phyloP scores from a whole-genome alignment of 2,888 invertebrate genomes.

The Drosophila recens region DNA sequence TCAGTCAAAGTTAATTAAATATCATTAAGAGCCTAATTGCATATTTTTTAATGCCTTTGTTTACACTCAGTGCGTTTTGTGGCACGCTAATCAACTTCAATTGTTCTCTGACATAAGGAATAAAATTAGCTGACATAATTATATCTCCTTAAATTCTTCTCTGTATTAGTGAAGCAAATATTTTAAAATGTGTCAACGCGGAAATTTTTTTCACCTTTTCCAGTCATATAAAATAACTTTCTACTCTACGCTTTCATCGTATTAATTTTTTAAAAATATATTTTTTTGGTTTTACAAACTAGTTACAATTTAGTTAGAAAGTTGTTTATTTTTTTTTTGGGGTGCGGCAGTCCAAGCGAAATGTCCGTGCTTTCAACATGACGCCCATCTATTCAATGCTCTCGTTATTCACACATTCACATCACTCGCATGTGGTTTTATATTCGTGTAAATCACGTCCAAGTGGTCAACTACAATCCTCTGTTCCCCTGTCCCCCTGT shows the following conservation, averaged over 20 bases:
- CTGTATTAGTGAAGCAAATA: too few species aligned
- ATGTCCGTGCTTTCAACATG: slow-evolving; percentile 15
- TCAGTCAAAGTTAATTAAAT: slow-evolving; percentile 22
- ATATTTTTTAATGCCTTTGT: background rate
- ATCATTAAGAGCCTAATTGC: slow-evolving; percentile 10
- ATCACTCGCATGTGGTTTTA: slow-evolving; percentile 51
- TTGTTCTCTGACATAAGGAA: background rate
- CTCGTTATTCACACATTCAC: slow-evolving; percentile 18
- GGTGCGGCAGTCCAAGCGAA: slow-evolving; percentile 16
- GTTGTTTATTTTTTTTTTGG: background rate
- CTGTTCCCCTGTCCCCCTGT: background rate
- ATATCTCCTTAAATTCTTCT: background rate
- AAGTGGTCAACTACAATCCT: slow-evolving; percentile 50
- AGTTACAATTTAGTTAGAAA: background rate
- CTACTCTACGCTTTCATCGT: background rate
- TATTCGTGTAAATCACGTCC: slow-evolving; percentile 59
- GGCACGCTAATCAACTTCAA: background rate
- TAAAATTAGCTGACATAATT: background rate
- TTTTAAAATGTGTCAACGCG: too few species aligned
- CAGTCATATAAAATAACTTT: background rate
- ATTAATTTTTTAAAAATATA: background rate
- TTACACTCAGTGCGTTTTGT: slow-evolving; percentile 1
- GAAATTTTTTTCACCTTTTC: background rate
- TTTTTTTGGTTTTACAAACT: slow-evolving; percentile 2
- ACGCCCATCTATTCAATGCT: background rate